Conservation (phyloP, 1,140 invertebrate genomes). For the Pararge aegeria region DNA sequence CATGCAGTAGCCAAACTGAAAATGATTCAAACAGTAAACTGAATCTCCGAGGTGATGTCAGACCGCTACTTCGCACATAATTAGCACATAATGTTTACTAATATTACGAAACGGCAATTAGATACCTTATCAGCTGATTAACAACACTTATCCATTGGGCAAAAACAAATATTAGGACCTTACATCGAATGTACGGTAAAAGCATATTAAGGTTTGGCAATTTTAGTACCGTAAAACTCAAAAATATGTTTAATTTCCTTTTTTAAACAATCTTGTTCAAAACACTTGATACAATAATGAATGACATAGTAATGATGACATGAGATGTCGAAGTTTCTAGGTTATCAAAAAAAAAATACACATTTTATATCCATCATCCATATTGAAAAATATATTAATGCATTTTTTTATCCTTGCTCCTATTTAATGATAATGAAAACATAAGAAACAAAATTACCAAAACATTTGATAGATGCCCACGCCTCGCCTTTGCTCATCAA, state of each 20-base stretch:
- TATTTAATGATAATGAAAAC: constrained; percentile 32
- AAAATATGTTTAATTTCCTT: constrained; percentile 2
- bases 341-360: no score
- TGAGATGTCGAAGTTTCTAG: no score
- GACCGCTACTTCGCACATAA: constrained; percentile 48
- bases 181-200: not conserved
- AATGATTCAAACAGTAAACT: constrained; percentile 55
- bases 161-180: constrained; percentile 1
- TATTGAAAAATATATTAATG: no score
- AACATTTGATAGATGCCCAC: constrained; percentile 55
- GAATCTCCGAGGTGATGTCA: constrained; percentile 60
- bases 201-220: not conserved
- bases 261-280: no score
- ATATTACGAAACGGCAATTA: constrained; percentile 27
- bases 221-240: no score
- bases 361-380: no score
- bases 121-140: constrained; percentile 18
- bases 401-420: no score
- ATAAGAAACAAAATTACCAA: constrained; percentile 34
- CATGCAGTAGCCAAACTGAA: constrained; percentile 41
- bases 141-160: not conserved
- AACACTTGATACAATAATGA: no score
- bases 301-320: no score
- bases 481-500: constrained; percentile 58
- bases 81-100: constrained; percentile 45